Conservation (phyloP, 2,888 invertebrate species). For the Epinotia nisella region DNA sequence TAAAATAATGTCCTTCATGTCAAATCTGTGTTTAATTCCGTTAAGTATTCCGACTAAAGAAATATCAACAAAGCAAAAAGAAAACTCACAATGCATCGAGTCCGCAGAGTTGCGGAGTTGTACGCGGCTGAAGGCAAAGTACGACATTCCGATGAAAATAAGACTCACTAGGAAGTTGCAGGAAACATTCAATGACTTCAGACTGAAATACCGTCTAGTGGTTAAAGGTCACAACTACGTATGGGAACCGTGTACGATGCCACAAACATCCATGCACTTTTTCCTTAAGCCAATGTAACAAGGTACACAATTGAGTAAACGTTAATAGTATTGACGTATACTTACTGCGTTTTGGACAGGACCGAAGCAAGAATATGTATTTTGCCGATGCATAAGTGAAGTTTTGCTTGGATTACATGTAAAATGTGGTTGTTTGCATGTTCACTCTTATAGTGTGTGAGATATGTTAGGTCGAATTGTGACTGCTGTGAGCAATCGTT, state of each 20-base stretch:
- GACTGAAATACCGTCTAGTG: slow-evolving; percentile 28
- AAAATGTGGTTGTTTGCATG: slow-evolving; percentile 30
- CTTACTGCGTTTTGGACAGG: not conserved
- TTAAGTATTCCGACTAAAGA: slow-evolving; percentile 14
- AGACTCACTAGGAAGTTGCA: slow-evolving; percentile 64
- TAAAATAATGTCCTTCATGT: no score
- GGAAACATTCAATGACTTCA: slow-evolving; percentile 64
- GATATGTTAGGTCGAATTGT: not conserved
- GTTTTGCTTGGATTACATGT: slow-evolving; percentile 45
- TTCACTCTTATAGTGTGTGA: not conserved
- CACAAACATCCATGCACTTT: not conserved
- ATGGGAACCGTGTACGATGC: not conserved
- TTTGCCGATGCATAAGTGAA: slow-evolving; percentile 56
- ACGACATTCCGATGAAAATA: slow-evolving; percentile 72
- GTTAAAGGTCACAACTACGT: slow-evolving; percentile 9
- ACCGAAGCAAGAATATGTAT: slow-evolving; percentile 52
- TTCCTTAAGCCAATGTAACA: not conserved
- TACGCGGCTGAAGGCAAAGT: slow-evolving; percentile 50
- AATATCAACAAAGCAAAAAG: slow-evolving; percentile 17
- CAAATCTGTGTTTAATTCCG: no score
- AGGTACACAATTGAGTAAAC: not conserved
- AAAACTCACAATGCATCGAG: slow-evolving; percentile 33
- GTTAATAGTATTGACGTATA: not conserved
- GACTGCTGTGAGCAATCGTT: not conserved
- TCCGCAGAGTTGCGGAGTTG: slow-evolving; percentile 44